Base-by-base conservation (phyloP, 92 coral and sea anemone genomes). In the Meandrina meandrites region DNA sequence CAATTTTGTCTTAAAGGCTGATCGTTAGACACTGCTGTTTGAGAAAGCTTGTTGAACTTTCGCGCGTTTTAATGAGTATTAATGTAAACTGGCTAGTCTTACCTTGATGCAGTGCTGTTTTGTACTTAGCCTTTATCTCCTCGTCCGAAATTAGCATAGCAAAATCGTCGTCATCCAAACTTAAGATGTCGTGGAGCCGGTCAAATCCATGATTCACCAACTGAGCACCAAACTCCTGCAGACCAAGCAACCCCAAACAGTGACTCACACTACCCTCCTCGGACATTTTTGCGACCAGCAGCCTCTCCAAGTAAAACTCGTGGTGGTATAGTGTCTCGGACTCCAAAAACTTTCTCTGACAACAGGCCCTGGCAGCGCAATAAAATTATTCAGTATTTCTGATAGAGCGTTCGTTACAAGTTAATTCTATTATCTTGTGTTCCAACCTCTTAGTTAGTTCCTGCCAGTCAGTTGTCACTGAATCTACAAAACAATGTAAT, bases 31-130 rank as follows among this genome's bases (percentile, higher is more conserved):
- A n/a, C 2, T 60, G 0, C 5, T 17, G 19, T 8, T 51, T 51
- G 34, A 19, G 11, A 35, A 35, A 73, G n/a, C 78, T 28, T 34
- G 0, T 28, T 36, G 27, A 32, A 32, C 27, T 0, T 2, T 13
- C 45, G n/a, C 69, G 0, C 37, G 24, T 0, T 54, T 28, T 0
- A 53, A 31, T 47, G 35, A 9, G 12, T 54, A 30, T 36, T 30
- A 17, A 69, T 35, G 78, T 15, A 5, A 6, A 37, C 27, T 1
- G 35, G 3, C 1, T 27, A 16, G 6, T 3, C 22, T 50, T 85
- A 92, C 95, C 95, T 92, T 90, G 78, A 24, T 81, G 81, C 0
- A 92, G 70, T 17, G 86, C 80, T 53, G 76, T 51, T 24, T 27
- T 69, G 77, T 79, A 92, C 78, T 66, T 87, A 48, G 37, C 56